A percentile compares a stretch with the other conserved stretches of the same genome.
These are phyloP conservation scores for Diogma glabrata DNA, from an alignment of 2,888 invertebrate genomes.

Conservation along the genomic window DNA sequence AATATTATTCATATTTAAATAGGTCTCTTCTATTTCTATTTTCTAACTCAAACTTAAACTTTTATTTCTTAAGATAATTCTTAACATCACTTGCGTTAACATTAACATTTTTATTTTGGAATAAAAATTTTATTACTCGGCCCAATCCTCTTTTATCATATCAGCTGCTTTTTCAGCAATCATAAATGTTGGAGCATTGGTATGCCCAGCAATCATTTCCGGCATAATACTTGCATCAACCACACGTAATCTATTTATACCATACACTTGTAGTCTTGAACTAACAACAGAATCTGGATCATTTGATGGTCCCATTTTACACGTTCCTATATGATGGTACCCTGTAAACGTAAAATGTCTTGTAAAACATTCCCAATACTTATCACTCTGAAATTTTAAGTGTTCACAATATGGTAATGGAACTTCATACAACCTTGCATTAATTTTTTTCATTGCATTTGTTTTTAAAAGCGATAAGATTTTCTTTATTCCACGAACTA, in stretches of 20 bases:
- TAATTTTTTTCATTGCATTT: constrained; percentile 40
- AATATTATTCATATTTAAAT: no score
- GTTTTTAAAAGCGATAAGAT: constrained; percentile 40
- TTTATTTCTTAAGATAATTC: no score
- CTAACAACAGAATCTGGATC: constrained; percentile 54
- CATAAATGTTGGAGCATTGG: constrained; percentile 45
- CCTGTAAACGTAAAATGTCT: constrained; percentile 48
- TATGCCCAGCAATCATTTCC: constrained; percentile 42
- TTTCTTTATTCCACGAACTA: constrained; percentile 47
- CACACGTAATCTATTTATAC: constrained; percentile 39
- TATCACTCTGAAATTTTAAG: constrained; percentile 40
- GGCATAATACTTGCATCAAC: constrained; percentile 45
- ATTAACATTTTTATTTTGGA: no score
- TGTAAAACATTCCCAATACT: constrained; percentile 54
- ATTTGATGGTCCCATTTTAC: constrained; percentile 50
- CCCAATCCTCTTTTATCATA: constrained; percentile 40
- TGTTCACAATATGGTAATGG: constrained; percentile 49
- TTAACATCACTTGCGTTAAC: no score
- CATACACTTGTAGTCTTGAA: constrained; percentile 41
- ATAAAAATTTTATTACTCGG: no score
- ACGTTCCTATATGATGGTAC: constrained; percentile 51
- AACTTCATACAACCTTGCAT: constrained; percentile 41
- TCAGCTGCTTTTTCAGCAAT: constrained; percentile 46
- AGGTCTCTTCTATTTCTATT: no score
- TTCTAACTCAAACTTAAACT: no score